phyloP scores from a whole-genome alignment of 2,888 invertebrate species.

The Syritta pipiens region DNA sequence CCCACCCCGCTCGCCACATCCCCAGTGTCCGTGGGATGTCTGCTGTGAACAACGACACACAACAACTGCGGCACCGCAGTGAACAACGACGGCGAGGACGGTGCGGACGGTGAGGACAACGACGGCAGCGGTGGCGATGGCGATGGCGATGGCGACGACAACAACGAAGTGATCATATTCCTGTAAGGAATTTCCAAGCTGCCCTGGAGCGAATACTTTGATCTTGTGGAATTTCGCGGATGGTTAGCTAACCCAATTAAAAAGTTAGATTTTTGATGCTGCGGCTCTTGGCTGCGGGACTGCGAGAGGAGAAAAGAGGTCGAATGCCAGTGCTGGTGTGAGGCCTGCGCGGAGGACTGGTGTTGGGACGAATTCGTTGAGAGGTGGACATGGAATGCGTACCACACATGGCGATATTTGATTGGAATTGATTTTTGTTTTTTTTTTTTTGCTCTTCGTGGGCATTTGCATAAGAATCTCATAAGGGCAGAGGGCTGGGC shows the following conservation, averaged over 20 bases:
- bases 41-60: constrained; percentile 38
- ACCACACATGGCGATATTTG: constrained; percentile 67
- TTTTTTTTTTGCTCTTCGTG: neutral
- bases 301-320: constrained; percentile 9
- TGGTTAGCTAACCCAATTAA: constrained; percentile 73
- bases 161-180: constrained; percentile 68
- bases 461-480: constrained; percentile 52
- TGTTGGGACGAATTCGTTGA: constrained; percentile 62
- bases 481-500: constrained; percentile 22
- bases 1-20: no score
- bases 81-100: neutral
- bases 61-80: constrained; percentile 23
- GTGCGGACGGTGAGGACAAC: no score
- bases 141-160: constrained; percentile 33
- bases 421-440: constrained; percentile 57
- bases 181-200: constrained; percentile 67
- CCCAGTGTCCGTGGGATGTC: constrained; percentile 25
- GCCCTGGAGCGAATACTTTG: constrained; percentile 70
- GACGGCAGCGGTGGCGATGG: constrained; percentile 1
- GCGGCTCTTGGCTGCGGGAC: constrained; percentile 13
- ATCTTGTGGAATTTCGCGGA: constrained; percentile 72
- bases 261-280: constrained; percentile 69
- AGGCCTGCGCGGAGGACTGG: constrained; percentile 44
- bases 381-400: constrained; percentile 65
- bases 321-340: constrained; percentile 53